A percentile compares a stretch with the other conserved stretches of the same genome.
Evolutionary conservation across 2,888 invertebrate species (phyloP).

Genomic region (Dorcus hopei): DNA sequence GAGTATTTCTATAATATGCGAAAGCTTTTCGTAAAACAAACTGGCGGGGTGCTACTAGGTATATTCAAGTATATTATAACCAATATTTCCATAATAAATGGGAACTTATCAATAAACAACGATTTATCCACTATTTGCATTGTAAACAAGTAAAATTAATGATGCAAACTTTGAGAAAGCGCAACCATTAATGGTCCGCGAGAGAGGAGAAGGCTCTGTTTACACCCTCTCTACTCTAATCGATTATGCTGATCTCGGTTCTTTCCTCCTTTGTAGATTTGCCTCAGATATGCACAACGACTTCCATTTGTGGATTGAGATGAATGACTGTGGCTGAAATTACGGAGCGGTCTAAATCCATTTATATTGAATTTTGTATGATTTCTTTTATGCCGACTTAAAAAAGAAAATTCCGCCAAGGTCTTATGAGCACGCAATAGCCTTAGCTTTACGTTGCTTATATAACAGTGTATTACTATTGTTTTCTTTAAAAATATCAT

Average conservation of each 20-base stretch:
- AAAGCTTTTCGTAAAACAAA: neutral
- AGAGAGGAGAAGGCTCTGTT: conserved; percentile 25
- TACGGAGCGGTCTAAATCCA: conserved; percentile 24
- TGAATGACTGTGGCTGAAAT: conserved; percentile 30
- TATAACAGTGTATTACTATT: too few relatives aligned
- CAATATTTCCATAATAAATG: conserved; percentile 7
- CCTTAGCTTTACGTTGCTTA: too few relatives aligned
- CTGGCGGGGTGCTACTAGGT: neutral
- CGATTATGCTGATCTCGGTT: conserved; percentile 31
- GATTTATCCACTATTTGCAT: conserved; percentile 25
- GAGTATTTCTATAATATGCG: too few relatives aligned
- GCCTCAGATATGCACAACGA: conserved; percentile 30
- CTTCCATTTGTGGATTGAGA: conserved; percentile 30
- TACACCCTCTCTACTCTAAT: conserved; percentile 28
- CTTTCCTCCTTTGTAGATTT: conserved; percentile 30
- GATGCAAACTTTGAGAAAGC: conserved; percentile 33
- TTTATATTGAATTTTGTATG: conserved; percentile 24
- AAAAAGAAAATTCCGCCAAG: too few relatives aligned
- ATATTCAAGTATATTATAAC: neutral
- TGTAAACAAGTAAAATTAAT: conserved; percentile 36
- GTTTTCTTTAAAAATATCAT: too few relatives aligned
- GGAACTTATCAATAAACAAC: conserved; percentile 19
- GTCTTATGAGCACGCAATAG: too few relatives aligned
- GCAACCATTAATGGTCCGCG: conserved; percentile 30
- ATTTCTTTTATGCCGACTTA: neutral